Evolutionary conservation across 2,888 invertebrate genomes (phyloP).

Genomic region (Andricus quercusramuli): DNA sequence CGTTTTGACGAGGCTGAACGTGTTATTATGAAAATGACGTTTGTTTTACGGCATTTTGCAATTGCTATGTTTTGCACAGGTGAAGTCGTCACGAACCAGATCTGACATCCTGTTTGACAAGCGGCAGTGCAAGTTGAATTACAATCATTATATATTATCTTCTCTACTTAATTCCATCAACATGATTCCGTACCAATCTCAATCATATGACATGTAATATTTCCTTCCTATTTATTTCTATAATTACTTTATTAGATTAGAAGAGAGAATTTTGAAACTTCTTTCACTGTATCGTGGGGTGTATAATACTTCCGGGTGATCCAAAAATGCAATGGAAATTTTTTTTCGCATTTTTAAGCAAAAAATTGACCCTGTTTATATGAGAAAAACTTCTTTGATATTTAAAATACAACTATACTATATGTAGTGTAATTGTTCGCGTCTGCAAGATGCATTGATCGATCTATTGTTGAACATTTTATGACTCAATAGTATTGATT

Average conservation of each 20-base stretch:
- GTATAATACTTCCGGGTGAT: background rate
- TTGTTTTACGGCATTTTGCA: conserved; percentile 57
- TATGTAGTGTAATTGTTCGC: no score
- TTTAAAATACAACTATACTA: no score
- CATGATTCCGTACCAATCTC: background rate
- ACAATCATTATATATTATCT: background rate
- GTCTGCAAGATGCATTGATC: no score
- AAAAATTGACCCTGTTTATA: no score
- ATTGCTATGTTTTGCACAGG: conserved; percentile 1
- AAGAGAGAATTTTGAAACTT: background rate
- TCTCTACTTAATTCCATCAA: background rate
- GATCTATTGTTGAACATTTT: no score
- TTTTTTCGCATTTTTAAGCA: no score
- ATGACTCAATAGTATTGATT: no score
- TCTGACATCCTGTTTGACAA: conserved; percentile 29
- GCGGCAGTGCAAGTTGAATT: conserved; percentile 1
- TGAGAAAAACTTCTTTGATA: no score
- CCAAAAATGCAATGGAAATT: no score
- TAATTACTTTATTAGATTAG: background rate
- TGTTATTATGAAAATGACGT: conserved; percentile 69
- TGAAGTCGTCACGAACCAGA: conserved; percentile 40
- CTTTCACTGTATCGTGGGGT: background rate
- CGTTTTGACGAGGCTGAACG: conserved; percentile 40
- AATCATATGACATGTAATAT: background rate
- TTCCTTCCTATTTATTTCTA: background rate